phyloP scores from a whole-genome alignment of 2,113 vertebrate species.

The Pomatorhinus ruficollis region DNA sequence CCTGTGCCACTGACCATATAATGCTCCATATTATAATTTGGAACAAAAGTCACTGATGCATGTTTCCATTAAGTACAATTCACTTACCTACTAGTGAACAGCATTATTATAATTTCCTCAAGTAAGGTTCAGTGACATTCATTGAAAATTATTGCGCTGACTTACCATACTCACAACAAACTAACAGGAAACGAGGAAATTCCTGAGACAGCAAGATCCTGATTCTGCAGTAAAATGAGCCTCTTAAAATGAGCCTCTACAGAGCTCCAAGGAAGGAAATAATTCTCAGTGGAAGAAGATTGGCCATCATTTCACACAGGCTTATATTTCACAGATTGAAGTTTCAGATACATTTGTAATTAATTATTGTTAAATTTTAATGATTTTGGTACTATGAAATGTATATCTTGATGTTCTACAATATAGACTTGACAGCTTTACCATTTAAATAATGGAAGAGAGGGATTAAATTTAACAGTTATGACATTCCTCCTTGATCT shows the following conservation, averaged over 20 bases:
- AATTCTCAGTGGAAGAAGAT: background rate
- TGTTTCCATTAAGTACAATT: background rate
- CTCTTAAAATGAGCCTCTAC: background rate
- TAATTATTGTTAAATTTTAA: background rate
- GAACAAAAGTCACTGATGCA: background rate
- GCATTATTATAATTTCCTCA: background rate
- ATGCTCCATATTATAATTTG: slow-evolving; percentile 51
- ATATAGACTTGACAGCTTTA: background rate
- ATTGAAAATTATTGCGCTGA: background rate
- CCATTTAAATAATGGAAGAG: background rate
- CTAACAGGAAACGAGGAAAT: background rate
- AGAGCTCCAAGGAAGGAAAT: background rate
- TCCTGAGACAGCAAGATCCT: background rate
- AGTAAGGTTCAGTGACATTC: background rate
- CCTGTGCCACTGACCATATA: background rate
- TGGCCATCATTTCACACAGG: background rate
- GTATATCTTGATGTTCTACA: background rate
- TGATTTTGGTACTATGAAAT: background rate
- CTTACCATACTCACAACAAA: background rate
- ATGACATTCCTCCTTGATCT: background rate
- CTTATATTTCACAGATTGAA: background rate
- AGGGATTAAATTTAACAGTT: background rate
- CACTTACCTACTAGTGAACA: background rate
- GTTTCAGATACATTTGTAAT: background rate
- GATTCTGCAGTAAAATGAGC: background rate